A percentile compares a stretch with the other conserved stretches of the same genome.
Conservation (phyloP, 2,113 vertebrate genomes). For the Variabilichromis moorii region DNA sequence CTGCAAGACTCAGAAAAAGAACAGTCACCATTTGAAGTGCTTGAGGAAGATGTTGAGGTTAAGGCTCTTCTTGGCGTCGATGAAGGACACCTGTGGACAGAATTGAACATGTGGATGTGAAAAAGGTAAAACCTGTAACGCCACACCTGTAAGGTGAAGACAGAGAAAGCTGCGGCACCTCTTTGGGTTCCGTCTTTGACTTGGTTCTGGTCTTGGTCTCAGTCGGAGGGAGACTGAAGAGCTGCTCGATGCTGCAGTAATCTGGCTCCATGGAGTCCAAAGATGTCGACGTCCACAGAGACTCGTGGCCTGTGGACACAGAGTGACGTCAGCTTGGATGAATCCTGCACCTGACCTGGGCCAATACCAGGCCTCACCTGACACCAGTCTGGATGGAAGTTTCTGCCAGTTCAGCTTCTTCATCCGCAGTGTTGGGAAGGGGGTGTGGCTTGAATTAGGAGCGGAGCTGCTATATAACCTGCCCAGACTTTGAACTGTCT, state of each 20-base stretch:
- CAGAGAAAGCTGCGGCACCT: conserved; percentile 56
- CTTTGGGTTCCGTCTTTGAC: conserved; percentile 75
- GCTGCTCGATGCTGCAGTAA: conserved; percentile 84
- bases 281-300: conserved; percentile 76
- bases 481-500: conserved; percentile 48
- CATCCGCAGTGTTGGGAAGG: conserved; percentile 79
- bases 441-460: conserved; percentile 53
- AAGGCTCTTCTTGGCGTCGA: conserved; percentile 87
- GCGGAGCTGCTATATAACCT: neutral
- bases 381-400: conserved; percentile 65
- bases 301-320: conserved; percentile 68
- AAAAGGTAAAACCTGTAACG: neutral
- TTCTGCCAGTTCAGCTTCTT: conserved; percentile 98
- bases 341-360: neutral
- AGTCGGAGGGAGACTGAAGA: conserved; percentile 81
- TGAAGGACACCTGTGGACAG: conserved; percentile 81
- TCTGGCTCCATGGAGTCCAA: conserved; percentile 73
- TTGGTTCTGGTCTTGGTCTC: conserved; percentile 73
- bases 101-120: neutral
- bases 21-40: conserved; percentile 86
- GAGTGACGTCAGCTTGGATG: neutral
- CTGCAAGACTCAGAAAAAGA: neutral
- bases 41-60: conserved; percentile 95
- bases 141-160: neutral
- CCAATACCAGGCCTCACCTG: conserved; percentile 55